phyloP scores from a whole-genome alignment of 1,140 invertebrate species.

The Lucilia cuprina region DNA sequence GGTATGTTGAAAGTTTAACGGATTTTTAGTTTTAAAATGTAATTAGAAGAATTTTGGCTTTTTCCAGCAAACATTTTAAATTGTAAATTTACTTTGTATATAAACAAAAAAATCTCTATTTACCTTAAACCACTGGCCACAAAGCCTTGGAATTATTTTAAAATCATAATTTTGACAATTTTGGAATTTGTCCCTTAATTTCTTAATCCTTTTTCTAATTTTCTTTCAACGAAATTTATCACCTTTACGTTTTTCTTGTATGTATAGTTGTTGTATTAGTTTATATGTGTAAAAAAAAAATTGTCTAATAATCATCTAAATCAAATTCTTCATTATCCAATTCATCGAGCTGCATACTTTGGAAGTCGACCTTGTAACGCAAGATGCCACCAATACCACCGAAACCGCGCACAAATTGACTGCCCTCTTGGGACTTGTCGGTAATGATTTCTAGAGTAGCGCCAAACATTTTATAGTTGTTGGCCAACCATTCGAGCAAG shows the following conservation, averaged over 20 bases:
- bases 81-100: not conserved
- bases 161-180: not conserved
- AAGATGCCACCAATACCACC: conserved; percentile 98
- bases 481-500: conserved; percentile 97
- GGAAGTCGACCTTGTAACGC: conserved; percentile 98
- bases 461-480: conserved; percentile 99
- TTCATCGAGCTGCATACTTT: conserved; percentile 91
- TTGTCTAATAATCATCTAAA: conserved; percentile 88
- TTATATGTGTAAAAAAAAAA: conserved; percentile 38
- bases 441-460: conserved; percentile 99
- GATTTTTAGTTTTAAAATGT: too few species aligned
- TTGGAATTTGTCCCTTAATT: not conserved
- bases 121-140: not conserved
- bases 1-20: too few species aligned
- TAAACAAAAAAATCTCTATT: not conserved
- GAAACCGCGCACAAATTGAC: conserved; percentile 98
- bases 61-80: too few species aligned
- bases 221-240: not conserved
- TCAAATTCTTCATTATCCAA: conserved; percentile 84
- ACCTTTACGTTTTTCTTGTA: not conserved
- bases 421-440: conserved; percentile 98
- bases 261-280: not conserved
- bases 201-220: not conserved
- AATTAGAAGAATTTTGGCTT: too few species aligned
- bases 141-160: not conserved